A percentile compares a stretch with the other conserved stretches of the same genome.
phyloP scores from a whole-genome alignment of 2,888 invertebrate genomes.

The Apotomis capreana region DNA sequence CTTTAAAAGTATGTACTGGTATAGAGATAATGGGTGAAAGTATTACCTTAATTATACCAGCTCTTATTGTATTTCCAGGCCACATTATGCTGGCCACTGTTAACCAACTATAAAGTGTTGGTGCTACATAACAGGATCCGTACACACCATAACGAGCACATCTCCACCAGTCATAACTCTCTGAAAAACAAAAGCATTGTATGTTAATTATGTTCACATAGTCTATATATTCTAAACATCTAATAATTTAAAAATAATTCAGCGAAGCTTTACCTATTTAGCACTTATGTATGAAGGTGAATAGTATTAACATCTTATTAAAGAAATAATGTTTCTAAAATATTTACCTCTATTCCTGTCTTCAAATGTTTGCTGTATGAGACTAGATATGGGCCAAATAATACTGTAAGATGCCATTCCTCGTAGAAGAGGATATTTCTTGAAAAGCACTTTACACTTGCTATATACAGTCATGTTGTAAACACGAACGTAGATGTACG shows the following conservation, averaged over 20 bases:
- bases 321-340: constrained; percentile 21
- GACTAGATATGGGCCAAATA: constrained; percentile 89
- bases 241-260: too few relatives aligned
- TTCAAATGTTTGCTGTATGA: constrained; percentile 88
- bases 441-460: constrained; percentile 62
- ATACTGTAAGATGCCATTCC: constrained; percentile 89
- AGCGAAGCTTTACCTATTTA: too few relatives aligned
- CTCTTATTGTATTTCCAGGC: constrained; percentile 87
- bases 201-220: background rate
- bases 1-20: too few relatives aligned
- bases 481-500: background rate
- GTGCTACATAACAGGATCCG: constrained; percentile 92
- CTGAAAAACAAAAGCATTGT: constrained; percentile 57
- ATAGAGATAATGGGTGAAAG: too few relatives aligned
- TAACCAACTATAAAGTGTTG: constrained; percentile 91
- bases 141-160: constrained; percentile 89
- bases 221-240: too few relatives aligned
- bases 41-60: constrained; percentile 88
- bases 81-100: constrained; percentile 89
- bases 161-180: constrained; percentile 86
- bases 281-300: too few relatives aligned
- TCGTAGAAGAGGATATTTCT: constrained; percentile 73
- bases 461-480: constrained; percentile 64
- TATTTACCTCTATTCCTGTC: constrained; percentile 84
- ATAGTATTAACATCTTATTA: too few relatives aligned